phyloP scores from a whole-genome alignment of 2,113 vertebrate genomes.

The Pteronura brasiliensis region DNA sequence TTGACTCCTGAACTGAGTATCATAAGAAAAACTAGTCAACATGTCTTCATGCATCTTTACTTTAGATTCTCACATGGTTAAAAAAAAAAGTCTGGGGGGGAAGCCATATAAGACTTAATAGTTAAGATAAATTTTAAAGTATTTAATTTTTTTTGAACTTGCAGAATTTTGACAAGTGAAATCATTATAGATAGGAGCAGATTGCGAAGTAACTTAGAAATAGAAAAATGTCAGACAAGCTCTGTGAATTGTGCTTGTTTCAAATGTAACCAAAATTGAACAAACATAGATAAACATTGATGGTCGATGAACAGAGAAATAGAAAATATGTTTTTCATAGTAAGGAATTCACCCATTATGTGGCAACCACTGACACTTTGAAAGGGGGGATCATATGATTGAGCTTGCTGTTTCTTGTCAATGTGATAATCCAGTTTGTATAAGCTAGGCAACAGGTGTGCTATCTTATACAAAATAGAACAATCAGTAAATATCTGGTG shows the following conservation, averaged over 20 bases:
- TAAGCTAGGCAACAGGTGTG: background rate
- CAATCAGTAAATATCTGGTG: background rate
- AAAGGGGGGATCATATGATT: background rate
- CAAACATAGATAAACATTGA: background rate
- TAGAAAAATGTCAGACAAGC: background rate
- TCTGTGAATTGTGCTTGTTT: background rate
- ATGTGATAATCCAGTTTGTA: background rate
- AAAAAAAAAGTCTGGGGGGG: background rate
- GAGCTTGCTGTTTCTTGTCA: background rate
- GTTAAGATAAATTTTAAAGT: background rate
- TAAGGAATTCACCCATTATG: background rate
- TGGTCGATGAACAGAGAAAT: background rate
- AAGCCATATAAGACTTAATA: background rate
- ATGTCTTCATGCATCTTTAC: background rate
- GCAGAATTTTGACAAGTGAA: background rate
- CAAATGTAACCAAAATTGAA: background rate
- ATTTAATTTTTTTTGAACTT: background rate
- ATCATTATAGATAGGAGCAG: background rate
- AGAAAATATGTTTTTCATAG: background rate
- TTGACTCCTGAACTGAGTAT: background rate
- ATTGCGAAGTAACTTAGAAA: background rate
- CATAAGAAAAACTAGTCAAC: background rate
- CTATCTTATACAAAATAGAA: background rate
- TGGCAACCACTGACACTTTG: background rate
- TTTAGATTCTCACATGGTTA: background rate